These are phyloP conservation scores for Pluvianellus socialis DNA, from an alignment of 2,113 vertebrate species.

Conservation along the genomic window DNA sequence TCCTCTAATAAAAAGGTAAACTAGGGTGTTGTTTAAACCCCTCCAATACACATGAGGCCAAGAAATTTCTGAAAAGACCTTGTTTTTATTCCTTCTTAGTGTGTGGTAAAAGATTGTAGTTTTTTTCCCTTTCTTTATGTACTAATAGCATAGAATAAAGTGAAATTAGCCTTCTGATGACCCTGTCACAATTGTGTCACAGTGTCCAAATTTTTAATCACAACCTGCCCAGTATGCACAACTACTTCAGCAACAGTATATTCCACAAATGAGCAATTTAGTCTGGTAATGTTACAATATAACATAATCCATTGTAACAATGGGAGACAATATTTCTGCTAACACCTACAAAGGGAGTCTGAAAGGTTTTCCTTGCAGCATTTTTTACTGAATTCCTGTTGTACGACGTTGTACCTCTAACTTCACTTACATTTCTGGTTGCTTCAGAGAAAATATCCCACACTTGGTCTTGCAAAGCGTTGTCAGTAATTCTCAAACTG, in stretches of 20 bases:
- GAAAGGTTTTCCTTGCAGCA: neutral
- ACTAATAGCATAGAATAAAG: neutral
- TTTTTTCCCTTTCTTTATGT: neutral
- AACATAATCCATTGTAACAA: neutral
- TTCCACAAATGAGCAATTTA: neutral
- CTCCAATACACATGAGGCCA: neutral
- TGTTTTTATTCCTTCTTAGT: neutral
- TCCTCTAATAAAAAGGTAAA: neutral
- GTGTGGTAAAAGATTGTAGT: neutral
- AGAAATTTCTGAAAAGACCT: neutral
- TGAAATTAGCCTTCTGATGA: neutral
- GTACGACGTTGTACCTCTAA: neutral
- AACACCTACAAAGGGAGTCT: neutral
- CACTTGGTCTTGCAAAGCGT: conserved; percentile 83
- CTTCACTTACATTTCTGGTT: conserved; percentile 77
- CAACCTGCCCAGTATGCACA: neutral
- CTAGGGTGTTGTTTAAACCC: neutral
- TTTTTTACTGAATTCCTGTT: neutral
- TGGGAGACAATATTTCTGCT: neutral
- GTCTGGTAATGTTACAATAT: neutral
- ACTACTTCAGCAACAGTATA: neutral
- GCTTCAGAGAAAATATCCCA: conserved; percentile 88
- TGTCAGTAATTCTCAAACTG: conserved; percentile 84
- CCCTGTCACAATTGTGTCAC: neutral
- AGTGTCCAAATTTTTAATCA: neutral